Percentiles rank a stretch among this genome's conserved stretches.
Conservation (phyloP, 2,113 vertebrate species). For the Tretioscincus oriximinensis region DNA sequence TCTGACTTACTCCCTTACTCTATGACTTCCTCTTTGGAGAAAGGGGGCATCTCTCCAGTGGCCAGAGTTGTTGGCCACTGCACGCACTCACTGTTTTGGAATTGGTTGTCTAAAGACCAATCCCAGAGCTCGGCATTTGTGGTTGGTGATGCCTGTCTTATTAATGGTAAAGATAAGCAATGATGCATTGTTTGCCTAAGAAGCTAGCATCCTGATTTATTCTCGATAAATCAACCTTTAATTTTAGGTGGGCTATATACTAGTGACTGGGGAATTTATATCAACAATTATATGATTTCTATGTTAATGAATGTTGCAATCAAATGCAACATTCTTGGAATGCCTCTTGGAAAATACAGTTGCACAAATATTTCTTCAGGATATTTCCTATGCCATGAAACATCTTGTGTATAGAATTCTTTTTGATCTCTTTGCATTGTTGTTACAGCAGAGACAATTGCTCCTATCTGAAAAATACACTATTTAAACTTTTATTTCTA, state of each 20-base stretch:
- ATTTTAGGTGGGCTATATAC: conserved; percentile 4
- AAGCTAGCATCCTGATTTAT: neutral
- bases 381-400: neutral
- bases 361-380: neutral
- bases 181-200: neutral
- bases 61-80: no score
- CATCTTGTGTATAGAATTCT: neutral
- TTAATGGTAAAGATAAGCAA: no score
- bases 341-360: conserved; percentile 14
- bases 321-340: no score
- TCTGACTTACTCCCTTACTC: no score
- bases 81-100: no score
- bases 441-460: neutral
- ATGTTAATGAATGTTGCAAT: conserved; percentile 17
- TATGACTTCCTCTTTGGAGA: no score
- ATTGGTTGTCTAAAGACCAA: no score
- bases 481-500: no score
- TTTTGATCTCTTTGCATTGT: neutral
- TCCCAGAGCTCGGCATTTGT: no score
- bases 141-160: no score
- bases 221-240: neutral
- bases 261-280: conserved; percentile 17
- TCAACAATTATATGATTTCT: neutral
- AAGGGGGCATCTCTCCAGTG: no score
- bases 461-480: no score